Evolutionary conservation across 1,140 invertebrate species (phyloP).

Genomic region (Heliconius melpomene): DNA sequence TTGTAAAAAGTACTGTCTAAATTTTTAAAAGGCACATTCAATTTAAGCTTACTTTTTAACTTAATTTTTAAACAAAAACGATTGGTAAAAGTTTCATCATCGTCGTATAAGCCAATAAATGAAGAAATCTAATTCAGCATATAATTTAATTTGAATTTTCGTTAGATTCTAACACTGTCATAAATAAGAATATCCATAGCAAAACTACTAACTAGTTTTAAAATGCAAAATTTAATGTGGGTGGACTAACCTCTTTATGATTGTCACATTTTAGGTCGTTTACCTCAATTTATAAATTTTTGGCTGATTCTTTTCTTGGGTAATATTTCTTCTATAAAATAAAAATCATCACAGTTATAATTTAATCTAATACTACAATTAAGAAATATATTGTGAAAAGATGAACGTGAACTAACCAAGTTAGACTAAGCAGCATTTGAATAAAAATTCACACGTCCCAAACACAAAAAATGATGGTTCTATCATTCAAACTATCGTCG

Average conservation of each 20-base stretch:
- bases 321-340: background rate
- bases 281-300: conserved; percentile 40
- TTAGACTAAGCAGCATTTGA: background rate
- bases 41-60: background rate
- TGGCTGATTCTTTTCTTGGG: background rate
- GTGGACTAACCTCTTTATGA: conserved; percentile 42
- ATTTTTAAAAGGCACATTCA: background rate
- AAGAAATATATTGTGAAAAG: background rate
- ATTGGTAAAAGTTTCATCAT: background rate
- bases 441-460: background rate
- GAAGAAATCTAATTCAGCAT: background rate
- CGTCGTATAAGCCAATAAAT: background rate
- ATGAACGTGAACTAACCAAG: background rate
- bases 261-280: conserved; percentile 54
- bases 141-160: background rate
- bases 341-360: background rate
- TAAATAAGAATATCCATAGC: conserved; percentile 54
- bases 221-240: conserved; percentile 54
- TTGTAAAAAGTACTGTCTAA: too few species aligned
- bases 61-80: background rate
- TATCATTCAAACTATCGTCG: background rate
- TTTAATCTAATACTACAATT: background rate
- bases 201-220: conserved; percentile 47
- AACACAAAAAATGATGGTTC: background rate
- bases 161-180: conserved; percentile 23